Percentiles rank a stretch among this genome's conserved stretches.
Conservation (phyloP, 2,113 vertebrate species). For the Machaerirhynchus nigripectus region DNA sequence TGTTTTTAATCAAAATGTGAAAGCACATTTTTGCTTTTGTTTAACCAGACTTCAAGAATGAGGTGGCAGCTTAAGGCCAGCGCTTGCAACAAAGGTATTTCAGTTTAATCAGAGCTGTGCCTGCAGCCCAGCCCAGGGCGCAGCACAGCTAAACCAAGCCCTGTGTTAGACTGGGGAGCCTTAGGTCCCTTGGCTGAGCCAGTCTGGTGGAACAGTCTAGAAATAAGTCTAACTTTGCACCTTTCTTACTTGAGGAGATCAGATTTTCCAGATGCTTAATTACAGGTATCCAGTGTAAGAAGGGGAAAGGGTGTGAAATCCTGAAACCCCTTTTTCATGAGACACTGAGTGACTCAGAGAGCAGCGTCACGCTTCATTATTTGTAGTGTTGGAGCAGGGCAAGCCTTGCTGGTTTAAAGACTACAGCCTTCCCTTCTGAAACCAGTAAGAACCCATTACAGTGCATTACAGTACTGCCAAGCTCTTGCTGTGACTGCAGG, state of each 20-base stretch:
- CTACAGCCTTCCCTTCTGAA: neutral
- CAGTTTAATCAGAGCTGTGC: neutral
- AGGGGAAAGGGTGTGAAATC: neutral
- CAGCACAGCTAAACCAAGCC: neutral
- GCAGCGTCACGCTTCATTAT: neutral
- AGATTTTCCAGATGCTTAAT: neutral
- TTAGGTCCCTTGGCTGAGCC: accelerated
- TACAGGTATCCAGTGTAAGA: neutral
- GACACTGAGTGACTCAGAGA: neutral
- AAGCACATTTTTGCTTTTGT: neutral
- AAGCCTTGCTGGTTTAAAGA: neutral
- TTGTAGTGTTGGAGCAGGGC: neutral
- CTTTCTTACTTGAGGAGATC: neutral
- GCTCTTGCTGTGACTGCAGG: neutral
- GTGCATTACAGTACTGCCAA: neutral
- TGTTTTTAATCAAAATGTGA: neutral
- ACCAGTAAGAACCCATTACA: accelerated
- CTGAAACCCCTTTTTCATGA: neutral
- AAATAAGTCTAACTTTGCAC: neutral
- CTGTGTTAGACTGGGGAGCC: neutral
- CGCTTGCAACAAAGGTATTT: neutral
- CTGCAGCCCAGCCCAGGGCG: neutral
- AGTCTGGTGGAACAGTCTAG: neutral
- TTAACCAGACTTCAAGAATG: neutral
- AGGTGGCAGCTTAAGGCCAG: neutral